Evolutionary conservation across 2,888 invertebrate species (phyloP).

Genomic region (Fabriciana adippe): DNA sequence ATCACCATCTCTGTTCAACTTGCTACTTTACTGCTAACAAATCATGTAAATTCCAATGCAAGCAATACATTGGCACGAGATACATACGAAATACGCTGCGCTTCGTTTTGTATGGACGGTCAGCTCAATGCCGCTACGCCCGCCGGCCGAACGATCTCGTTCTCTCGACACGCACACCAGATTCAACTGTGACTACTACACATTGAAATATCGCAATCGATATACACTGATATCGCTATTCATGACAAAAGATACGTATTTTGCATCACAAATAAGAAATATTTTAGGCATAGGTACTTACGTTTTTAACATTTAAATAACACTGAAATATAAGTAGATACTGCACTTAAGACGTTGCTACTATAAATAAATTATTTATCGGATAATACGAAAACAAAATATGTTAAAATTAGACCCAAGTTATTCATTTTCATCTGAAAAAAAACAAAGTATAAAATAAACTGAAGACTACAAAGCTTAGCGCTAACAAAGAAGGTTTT

Average conservation of each 20-base stretch:
- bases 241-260: slow-evolving; percentile 2
- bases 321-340: background rate
- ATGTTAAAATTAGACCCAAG: background rate
- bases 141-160: slow-evolving; percentile 21
- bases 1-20: slow-evolving; percentile 16
- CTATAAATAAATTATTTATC: background rate
- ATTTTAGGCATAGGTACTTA: background rate
- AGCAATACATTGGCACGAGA: slow-evolving; percentile 16
- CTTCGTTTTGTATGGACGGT: slow-evolving; percentile 20
- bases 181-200: slow-evolving; percentile 22
- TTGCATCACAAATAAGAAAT: slow-evolving; percentile 5
- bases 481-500: slow-evolving; percentile 6
- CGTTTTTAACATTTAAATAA: background rate
- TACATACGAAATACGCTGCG: slow-evolving; percentile 3
- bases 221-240: slow-evolving; percentile 16
- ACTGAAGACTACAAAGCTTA: slow-evolving; percentile 2
- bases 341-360: background rate
- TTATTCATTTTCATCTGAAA: background rate
- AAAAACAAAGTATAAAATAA: background rate
- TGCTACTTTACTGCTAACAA: background rate
- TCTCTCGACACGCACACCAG: slow-evolving; percentile 38
- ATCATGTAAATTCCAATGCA: slow-evolving; percentile 10
- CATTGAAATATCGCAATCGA: slow-evolving; percentile 24
- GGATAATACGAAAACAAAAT: background rate
- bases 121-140: slow-evolving; percentile 22